These are phyloP conservation scores for Gobio occitaniae DNA, from an alignment of 2,797 vertebrate species.

Conservation along the genomic window DNA sequence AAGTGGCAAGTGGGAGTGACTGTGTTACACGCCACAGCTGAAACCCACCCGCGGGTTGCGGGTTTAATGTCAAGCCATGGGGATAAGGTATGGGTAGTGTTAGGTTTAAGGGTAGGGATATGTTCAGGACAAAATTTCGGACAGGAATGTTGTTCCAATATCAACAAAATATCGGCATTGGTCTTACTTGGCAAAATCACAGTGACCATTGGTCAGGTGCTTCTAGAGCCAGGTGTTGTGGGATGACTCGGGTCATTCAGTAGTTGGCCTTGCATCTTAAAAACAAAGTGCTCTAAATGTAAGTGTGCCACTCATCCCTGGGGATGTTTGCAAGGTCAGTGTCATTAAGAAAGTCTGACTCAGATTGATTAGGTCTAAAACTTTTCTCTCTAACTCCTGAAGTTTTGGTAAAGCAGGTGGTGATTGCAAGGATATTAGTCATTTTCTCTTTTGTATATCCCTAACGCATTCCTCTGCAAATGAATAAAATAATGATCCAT, in stretches of 20 bases:
- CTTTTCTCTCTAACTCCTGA: constrained; percentile 1
- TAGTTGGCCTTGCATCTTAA: constrained; percentile 34
- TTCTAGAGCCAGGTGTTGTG: constrained; percentile 9
- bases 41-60: too few species aligned
- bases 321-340: constrained; percentile 16
- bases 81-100: too few species aligned
- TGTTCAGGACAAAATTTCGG: background rate
- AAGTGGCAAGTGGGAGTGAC: too few species aligned
- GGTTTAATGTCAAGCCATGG: too few species aligned
- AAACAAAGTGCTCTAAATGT: constrained; percentile 27
- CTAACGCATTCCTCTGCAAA: background rate
- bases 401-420: constrained; percentile 21
- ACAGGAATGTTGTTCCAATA: background rate
- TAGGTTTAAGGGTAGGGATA: too few species aligned
- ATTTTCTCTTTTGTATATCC: constrained; percentile 8
- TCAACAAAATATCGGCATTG: too few species aligned
- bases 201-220: background rate
- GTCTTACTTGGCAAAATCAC: background rate
- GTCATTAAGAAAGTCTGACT: constrained; percentile 13
- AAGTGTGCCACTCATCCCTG: constrained; percentile 27
- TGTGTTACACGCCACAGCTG: too few species aligned
- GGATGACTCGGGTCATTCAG: constrained; percentile 26
- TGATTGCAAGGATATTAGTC: constrained; percentile 5
- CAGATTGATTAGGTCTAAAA: constrained; percentile 28
- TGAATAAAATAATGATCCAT: background rate